These are phyloP conservation scores for Myotis pilosus DNA, from an alignment of 2,797 vertebrate genomes.

Conservation along the genomic window DNA sequence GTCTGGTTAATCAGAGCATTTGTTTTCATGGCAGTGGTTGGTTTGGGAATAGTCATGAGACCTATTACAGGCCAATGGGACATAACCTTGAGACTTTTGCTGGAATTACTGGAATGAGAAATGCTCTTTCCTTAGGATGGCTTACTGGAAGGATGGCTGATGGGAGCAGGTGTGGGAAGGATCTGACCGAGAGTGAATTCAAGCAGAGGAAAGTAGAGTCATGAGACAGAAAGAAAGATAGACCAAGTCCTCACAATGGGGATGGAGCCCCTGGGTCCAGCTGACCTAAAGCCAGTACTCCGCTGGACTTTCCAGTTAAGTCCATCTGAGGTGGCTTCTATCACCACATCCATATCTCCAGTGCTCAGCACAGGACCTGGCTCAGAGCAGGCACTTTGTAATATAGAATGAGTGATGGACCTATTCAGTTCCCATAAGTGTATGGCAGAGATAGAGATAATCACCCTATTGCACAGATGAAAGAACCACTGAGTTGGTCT, in stretches of 20 bases:
- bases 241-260: neutral
- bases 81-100: constrained; percentile 5
- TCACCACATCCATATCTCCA: neutral
- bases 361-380: neutral
- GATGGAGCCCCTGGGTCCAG: neutral
- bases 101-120: neutral
- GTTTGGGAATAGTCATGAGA: constrained; percentile 22
- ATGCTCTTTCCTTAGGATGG: neutral
- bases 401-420: neutral
- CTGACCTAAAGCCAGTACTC: neutral
- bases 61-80: neutral
- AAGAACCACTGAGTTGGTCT: neutral
- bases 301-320: neutral
- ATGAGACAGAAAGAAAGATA: neutral
- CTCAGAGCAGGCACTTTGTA: neutral
- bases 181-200: constrained; percentile 28
- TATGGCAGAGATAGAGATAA: neutral
- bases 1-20: constrained; percentile 23
- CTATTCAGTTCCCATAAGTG: neutral
- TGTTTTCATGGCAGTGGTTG: neutral
- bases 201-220: neutral
- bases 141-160: neutral
- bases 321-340: neutral
- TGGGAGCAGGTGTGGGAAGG: neutral
- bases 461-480: neutral